Base-by-base conservation (phyloP, 2,888 invertebrate genomes). In the Unio delphinus region DNA sequence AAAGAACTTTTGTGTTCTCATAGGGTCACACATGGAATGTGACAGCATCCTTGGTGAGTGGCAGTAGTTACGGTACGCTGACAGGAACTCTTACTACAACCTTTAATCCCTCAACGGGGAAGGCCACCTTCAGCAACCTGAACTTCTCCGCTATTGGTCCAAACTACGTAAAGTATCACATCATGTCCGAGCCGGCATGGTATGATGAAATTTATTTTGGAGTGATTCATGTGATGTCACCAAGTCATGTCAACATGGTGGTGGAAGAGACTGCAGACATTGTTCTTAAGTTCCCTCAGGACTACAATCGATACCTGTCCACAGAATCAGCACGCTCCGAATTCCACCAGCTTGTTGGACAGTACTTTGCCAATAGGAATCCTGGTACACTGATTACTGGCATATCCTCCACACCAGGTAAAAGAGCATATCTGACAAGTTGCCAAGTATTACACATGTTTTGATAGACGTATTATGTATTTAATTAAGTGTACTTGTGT, bases 1-100 rank as follows among this genome's bases (percentile, higher is more conserved):
- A 30, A 30, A 0, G 0, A 30, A 11, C 11, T 11, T 11, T 11
- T 45, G 2, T 45, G 45, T 45, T 11, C 18, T 65, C 59, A 45
- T 28, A 82, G 82, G 77, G 74, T 45, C 77, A 82, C 64, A 77
- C 73, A 1, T 82, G 82, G 82, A 72, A 60, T 17, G 73, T 68
- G 7, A 67, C 65, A 20, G 73, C 74, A 57, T 67, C 67, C 54
- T 61, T 73, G 4, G 68, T 45, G 45, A 45, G 45, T 45, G 3
- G 11, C 11, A 45, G 45, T 45, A 45, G 45, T 45, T 45, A 65
- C 20, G 79, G 76, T 8, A 55, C 68, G 26, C 55, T 83, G 23
- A 58, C 45, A 17, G 78, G 80, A 3, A 68, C 67, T 5, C 55
- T 61, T 2, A 57, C 54, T 15, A 69, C 61, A 6, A 54, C 70